These are phyloP conservation scores for Cantharis flavilabris DNA, from an alignment of 2,888 invertebrate species.

Conservation along the genomic window DNA sequence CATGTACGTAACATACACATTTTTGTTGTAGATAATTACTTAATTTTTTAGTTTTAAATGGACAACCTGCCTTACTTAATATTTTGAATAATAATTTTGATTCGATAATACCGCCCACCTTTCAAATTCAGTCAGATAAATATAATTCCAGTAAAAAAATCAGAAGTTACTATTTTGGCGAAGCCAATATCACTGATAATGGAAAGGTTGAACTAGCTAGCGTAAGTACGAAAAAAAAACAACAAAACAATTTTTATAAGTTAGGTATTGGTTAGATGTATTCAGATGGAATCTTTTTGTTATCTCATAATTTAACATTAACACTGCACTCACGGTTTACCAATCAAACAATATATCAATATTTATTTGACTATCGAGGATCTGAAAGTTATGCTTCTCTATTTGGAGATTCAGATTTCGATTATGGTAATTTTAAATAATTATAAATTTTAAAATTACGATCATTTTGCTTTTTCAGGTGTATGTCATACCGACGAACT, in stretches of 20 bases:
- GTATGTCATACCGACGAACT: conserved; percentile 13
- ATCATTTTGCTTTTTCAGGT: neutral
- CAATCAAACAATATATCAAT: conserved; percentile 64
- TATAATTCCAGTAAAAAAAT: conserved; percentile 47
- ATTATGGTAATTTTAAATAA: conserved; percentile 60
- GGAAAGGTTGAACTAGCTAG: conserved; percentile 49
- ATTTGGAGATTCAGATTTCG: conserved; percentile 66
- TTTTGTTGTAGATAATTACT: neutral
- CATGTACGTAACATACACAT: conserved; percentile 54
- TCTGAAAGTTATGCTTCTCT: conserved; percentile 70
- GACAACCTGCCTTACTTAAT: conserved; percentile 44
- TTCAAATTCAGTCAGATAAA: conserved; percentile 49
- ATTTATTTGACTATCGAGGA: conserved; percentile 69
- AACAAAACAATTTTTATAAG: neutral
- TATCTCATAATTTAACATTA: neutral
- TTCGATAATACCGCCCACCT: conserved; percentile 52
- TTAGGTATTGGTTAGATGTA: neutral
- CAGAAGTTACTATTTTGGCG: conserved; percentile 56
- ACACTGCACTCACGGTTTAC: neutral
- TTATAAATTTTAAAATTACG: neutral
- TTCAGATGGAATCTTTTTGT: neutral
- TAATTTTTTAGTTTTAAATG: conserved; percentile 38
- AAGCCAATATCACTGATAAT: conserved; percentile 48
- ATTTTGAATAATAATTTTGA: conserved; percentile 55
- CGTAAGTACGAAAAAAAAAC: conserved; percentile 48